These are phyloP conservation scores for Bombus huntii DNA, from an alignment of 1,140 invertebrate species.

Conservation along the genomic window DNA sequence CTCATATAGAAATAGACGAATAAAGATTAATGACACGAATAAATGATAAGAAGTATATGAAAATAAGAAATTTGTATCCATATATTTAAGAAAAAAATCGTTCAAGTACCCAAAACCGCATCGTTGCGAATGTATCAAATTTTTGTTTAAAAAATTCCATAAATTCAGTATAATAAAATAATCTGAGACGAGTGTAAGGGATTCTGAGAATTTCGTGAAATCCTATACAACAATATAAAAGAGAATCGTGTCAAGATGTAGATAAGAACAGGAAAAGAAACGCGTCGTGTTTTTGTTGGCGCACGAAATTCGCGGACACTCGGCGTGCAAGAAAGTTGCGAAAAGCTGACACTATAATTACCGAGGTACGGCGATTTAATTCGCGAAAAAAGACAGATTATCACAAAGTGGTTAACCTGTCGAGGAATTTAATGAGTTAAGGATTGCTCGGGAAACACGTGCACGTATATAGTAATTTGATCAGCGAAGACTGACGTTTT, in stretches of 20 bases:
- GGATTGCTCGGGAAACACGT: conserved; percentile 24
- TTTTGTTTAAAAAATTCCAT: background rate
- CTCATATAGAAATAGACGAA: no score
- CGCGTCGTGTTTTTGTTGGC: conserved; percentile 11
- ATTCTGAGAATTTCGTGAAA: no score
- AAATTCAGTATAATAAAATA: background rate
- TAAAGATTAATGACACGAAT: no score
- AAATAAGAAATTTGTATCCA: background rate
- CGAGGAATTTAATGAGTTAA: conserved; percentile 39
- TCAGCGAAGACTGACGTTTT: conserved; percentile 37
- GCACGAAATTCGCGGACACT: conserved; percentile 51
- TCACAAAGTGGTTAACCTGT: conserved; percentile 50
- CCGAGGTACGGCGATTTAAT: conserved; percentile 21
- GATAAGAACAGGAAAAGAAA: background rate
- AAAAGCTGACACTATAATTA: conserved; percentile 53
- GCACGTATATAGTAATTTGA: conserved; percentile 40
- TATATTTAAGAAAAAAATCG: background rate
- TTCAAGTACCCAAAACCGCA: background rate
- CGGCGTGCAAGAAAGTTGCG: conserved; percentile 42
- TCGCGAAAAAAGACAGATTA: conserved; percentile 33
- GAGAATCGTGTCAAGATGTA: conserved; percentile 29
- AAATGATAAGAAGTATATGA: no score
- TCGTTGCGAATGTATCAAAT: background rate
- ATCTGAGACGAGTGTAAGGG: background rate
- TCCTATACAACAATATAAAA: background rate